Conservation (phyloP, 2,888 invertebrate species). For the Poecilus cupreus region DNA sequence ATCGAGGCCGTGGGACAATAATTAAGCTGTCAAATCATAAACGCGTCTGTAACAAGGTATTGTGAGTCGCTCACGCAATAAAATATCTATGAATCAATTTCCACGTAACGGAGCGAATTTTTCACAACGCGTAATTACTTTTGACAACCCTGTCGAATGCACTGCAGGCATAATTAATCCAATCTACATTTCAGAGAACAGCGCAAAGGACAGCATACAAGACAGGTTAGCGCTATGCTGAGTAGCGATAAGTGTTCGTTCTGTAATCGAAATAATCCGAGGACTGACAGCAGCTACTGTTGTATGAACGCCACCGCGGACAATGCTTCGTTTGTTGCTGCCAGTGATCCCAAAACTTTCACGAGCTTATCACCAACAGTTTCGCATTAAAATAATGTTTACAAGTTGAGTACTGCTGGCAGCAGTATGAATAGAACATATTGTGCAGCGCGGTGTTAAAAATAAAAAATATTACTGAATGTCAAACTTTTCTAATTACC, state of each 20-base stretch:
- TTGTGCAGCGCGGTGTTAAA: neutral
- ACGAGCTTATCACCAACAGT: neutral
- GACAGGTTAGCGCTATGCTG: conserved; percentile 32
- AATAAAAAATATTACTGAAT: conserved; percentile 10
- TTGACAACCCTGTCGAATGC: conserved; percentile 56
- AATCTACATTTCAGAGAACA: conserved; percentile 43
- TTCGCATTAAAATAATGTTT: neutral
- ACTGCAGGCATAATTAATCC: conserved; percentile 45
- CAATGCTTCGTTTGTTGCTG: conserved; percentile 25
- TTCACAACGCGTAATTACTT: conserved; percentile 35
- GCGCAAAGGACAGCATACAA: conserved; percentile 3
- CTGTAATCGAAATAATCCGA: conserved; percentile 52
- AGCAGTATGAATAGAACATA: conserved; percentile 18
- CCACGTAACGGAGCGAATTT: conserved; percentile 25
- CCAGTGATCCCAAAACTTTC: conserved; percentile 26
- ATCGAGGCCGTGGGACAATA: conserved; percentile 30
- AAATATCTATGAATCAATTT: conserved; percentile 31
- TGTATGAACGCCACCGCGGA: conserved; percentile 25
- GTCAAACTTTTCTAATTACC: conserved; percentile 46
- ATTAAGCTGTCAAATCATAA: conserved; percentile 40
- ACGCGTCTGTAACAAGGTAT: conserved; percentile 31
- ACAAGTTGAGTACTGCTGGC: neutral
- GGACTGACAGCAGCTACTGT: conserved; percentile 47
- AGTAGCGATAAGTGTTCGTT: conserved; percentile 42
- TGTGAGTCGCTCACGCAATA: conserved; percentile 28